Evolutionary conservation across 1,140 invertebrate species (phyloP), one percentile per base, ranked within the genome.

Genomic region (Acromyrmex charruanus): DNA sequence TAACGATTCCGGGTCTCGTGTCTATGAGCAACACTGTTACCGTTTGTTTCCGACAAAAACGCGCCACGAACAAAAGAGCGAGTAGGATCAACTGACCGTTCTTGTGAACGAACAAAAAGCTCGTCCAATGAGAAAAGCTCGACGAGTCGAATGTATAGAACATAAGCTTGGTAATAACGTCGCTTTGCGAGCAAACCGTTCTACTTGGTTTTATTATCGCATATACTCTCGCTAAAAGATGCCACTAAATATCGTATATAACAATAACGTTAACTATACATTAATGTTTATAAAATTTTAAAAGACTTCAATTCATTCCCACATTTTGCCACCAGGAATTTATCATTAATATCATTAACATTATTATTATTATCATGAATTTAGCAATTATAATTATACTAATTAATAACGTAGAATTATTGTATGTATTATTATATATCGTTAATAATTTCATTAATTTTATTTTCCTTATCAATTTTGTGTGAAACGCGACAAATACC

Each of bases 171-270:
- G 68, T 84, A 84, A 74, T 84, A 84, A 74, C 55, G 25, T 84
- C 9, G 55, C 80, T 74, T 82, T 51, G 39, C 69, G 69, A 82
- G 31, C 68, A 82, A 25, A 25, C 39, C 18, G 55, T n/a, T 61
- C 9, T n/a, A 75, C 80, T 84, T 75, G 55, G 55, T 84, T 84
- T 84, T 75, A 84, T 84, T 84, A 61, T 84, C 55, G 44, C 39
- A 9, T 61, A 49, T 75, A 14, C 14, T 74, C 69, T 55, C 53
- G 69, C 39, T 84, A 75, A 63, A 84, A 82, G 80, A 84, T 75
- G 14, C 55, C 69, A 39, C 25, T 51, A 75, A 84, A 58, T 61
- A 39, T 74, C 55, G 44, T 18, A 51, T 25, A 31, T 84, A 61
- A 84, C 59, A 72, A 82, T 84, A 75, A 84, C 25, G 16, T 84